These are phyloP conservation scores for Archegozetes longisetosus DNA, from an alignment of 1,140 invertebrate genomes.

Conservation along the genomic window DNA sequence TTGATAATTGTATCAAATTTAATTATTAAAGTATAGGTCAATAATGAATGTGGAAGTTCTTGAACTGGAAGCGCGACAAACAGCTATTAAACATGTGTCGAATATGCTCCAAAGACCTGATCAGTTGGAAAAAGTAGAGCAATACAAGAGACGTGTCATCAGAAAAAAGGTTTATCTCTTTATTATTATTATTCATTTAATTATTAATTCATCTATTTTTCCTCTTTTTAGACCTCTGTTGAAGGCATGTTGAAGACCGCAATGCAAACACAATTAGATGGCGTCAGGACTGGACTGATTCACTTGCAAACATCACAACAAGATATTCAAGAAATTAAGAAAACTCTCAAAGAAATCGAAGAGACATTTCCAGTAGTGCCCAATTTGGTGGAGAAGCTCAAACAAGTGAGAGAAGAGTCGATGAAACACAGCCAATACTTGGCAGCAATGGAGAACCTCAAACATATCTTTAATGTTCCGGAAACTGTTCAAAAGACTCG, in stretches of 20 bases:
- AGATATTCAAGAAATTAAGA: conserved; percentile 57
- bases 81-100: conserved; percentile 74
- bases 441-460: conserved; percentile 92
- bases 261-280: conserved; percentile 93
- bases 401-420: conserved; percentile 77
- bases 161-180: conserved; percentile 35
- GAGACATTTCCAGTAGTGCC: conserved; percentile 46
- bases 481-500: conserved; percentile 89
- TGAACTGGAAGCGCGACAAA: conserved; percentile 60
- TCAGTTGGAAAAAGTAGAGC: conserved; percentile 81
- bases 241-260: conserved; percentile 96
- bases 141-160: conserved; percentile 49
- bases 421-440: conserved; percentile 76
- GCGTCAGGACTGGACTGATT: conserved; percentile 79
- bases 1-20: too few relatives aligned
- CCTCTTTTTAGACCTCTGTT: conserved; percentile 55
- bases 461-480: conserved; percentile 93
- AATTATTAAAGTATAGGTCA: too few relatives aligned
- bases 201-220: conserved; percentile 3
- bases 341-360: conserved; percentile 42
- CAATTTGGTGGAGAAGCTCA: conserved; percentile 54
- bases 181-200: background rate
- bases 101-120: conserved; percentile 86
- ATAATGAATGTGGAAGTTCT: conserved; percentile 49
- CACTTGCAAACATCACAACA: conserved; percentile 65